Conservation (phyloP, 1,140 invertebrate species). For the Drosophila setifemur region DNA sequence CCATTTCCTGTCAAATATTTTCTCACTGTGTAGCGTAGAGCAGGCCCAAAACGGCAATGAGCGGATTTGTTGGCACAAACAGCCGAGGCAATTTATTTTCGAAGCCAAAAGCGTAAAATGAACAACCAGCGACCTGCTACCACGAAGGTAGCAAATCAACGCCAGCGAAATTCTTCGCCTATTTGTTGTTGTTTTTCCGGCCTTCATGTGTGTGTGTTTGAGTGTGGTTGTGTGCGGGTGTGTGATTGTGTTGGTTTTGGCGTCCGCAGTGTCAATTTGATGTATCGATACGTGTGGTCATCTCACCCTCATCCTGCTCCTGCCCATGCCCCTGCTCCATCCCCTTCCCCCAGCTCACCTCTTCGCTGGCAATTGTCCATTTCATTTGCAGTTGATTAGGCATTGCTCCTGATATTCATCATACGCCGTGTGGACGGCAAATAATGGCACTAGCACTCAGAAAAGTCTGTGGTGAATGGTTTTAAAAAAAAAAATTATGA, state of each 20-base stretch:
- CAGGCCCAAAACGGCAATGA: conserved; percentile 66
- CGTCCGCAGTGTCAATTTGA: conserved; percentile 65
- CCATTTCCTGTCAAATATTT: background rate
- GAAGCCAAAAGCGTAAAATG: conserved; percentile 65
- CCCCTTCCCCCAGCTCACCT: background rate
- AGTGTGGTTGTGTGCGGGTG: conserved; percentile 1
- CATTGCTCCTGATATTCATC: conserved; percentile 66
- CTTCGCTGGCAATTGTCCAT: conserved; percentile 66
- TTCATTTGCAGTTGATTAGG: conserved; percentile 79
- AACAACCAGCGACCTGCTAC: conserved; percentile 34
- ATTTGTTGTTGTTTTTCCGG: conserved; percentile 25
- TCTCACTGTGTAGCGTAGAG: conserved; percentile 3
- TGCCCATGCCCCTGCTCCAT: background rate
- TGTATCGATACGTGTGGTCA: conserved; percentile 75
- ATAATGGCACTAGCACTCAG: background rate
- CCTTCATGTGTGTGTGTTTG: conserved; percentile 6
- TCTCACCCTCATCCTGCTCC: conserved; percentile 12
- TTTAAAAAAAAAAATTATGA: background rate
- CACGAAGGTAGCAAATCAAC: conserved; percentile 37
- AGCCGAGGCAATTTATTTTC: conserved; percentile 74
- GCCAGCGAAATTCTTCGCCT: conserved; percentile 2
- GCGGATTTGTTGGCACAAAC: conserved; percentile 74
- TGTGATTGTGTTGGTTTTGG: conserved; percentile 44
- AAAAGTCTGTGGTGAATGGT: no score
- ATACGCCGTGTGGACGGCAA: conserved; percentile 51